These are phyloP conservation scores for Nerophis ophidion DNA, from an alignment of 2,113 vertebrate genomes.

Conservation along the genomic window DNA sequence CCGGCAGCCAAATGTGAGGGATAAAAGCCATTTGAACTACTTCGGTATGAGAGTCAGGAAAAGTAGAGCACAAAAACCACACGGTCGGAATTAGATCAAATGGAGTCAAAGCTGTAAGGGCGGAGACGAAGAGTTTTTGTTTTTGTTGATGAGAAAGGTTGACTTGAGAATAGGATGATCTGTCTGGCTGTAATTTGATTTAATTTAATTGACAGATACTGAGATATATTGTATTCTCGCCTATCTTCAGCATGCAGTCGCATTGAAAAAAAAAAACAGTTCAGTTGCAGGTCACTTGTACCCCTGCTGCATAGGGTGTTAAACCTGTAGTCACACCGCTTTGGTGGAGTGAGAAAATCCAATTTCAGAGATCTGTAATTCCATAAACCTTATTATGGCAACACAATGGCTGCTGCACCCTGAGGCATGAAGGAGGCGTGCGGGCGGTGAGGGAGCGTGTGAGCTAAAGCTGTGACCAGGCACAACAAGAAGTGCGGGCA, in stretches of 20 bases:
- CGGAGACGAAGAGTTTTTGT: slow-evolving; percentile 22
- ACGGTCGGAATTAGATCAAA: slow-evolving; percentile 58
- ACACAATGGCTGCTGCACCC: slow-evolving; percentile 53
- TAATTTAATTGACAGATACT: slow-evolving; percentile 41
- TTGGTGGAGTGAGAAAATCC: slow-evolving; percentile 64
- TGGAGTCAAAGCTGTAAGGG: slow-evolving; percentile 41
- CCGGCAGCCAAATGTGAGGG: slow-evolving; percentile 36
- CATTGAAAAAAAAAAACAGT: slow-evolving; percentile 26
- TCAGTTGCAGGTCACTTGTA: slow-evolving; percentile 54
- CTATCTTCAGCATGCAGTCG: slow-evolving; percentile 26
- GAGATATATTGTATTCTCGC: slow-evolving; percentile 17
- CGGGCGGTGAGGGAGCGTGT: background rate
- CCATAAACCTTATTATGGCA: slow-evolving; percentile 66
- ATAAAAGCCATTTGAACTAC: slow-evolving; percentile 47
- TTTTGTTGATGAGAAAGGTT: background rate
- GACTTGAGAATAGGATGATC: background rate
- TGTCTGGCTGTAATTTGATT: slow-evolving; percentile 23
- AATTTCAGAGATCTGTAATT: slow-evolving; percentile 71
- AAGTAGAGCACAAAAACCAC: slow-evolving; percentile 54
- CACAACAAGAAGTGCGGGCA: slow-evolving; percentile 19
- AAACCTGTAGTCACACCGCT: slow-evolving; percentile 56
- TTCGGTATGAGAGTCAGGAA: slow-evolving; percentile 42
- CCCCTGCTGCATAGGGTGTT: slow-evolving; percentile 22
- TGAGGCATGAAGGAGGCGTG: slow-evolving; percentile 23
- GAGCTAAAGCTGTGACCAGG: slow-evolving; percentile 29